Evolutionary conservation across 2,888 invertebrate genomes (phyloP), one percentile per base, ranked within the genome.

Genomic region (Ypsolopha scabrella): DNA sequence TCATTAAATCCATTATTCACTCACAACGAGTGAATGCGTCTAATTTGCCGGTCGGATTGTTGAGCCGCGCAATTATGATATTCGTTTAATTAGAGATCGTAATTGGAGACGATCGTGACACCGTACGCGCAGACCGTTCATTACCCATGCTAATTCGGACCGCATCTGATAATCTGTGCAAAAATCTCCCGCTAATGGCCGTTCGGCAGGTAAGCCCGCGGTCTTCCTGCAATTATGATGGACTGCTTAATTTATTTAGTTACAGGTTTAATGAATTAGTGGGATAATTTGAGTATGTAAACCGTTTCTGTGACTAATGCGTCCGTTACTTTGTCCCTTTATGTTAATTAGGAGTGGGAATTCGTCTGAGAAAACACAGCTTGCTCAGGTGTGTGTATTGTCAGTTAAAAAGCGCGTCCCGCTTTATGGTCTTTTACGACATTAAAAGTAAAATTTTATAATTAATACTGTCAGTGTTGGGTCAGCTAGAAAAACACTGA

Each of bases 41-140:
- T 63, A 67, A 70, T 75, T 77, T 71, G 61, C 63, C 61, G 58
- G 60, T 67, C 58, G 67, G 68, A 63, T 69, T 65, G 60, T 61
- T 57, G 59, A 38, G 41, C 62, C 65, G 67, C 66, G 68, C 64
- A 64, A 75, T 75, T 68, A 68, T 68, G 64, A 66, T 75, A 73
- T 72, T 67, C 62, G 65, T 72, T 72, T 76, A 75, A 77, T 78
- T 76, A 76, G 70, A 69, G 65, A 69, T 67, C 60, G 67, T 68
- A 72, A 78, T 78, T 72, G 75, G 64, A 64, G 64, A 60, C 57
- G 65, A 73, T 74, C 67, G 72, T 70, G 73, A 72, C 72, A 73
- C 68, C 61, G 65, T 51, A 58, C 63, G 59, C 66, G 68, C 65
- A 62, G 72, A 70, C 72, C 69, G 61, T 68, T 67, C 61, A 77